phyloP scores from a whole-genome alignment of 64 coral and sea anemone genomes.

The Hydrozoanthus tunicans region DNA sequence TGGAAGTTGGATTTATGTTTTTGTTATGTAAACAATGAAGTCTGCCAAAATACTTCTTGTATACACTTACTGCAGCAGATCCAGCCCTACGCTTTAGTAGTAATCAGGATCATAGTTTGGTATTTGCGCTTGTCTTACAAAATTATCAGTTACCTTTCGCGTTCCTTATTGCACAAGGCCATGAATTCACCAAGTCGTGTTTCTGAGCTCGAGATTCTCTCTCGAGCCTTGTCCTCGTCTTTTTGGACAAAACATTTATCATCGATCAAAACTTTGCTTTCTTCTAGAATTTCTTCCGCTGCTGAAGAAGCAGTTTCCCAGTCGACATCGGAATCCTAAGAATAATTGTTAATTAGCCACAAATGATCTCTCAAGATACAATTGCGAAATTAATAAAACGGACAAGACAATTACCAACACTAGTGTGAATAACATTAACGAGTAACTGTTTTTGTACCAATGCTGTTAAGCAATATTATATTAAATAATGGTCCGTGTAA shows the following conservation, averaged over 20 bases:
- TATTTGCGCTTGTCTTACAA: too few relatives aligned
- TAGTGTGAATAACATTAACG: neutral
- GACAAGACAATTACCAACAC: neutral
- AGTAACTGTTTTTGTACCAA: too few relatives aligned
- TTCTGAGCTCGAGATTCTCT: neutral
- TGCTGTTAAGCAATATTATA: too few relatives aligned
- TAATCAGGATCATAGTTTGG: too few relatives aligned
- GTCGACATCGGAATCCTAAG: neutral
- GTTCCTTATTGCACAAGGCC: neutral
- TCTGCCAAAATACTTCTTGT: too few relatives aligned
- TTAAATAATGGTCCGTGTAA: too few relatives aligned
- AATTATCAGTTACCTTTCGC: conserved; percentile 3
- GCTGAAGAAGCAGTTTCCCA: neutral
- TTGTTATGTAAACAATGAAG: too few relatives aligned
- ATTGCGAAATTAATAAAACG: neutral
- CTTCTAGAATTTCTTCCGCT: neutral
- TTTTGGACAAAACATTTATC: conserved; percentile 21
- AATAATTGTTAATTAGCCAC: neutral
- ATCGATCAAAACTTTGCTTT: conserved; percentile 14
- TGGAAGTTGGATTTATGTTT: too few relatives aligned
- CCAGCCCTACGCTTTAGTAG: too few relatives aligned
- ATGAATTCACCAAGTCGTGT: conserved; percentile 4
- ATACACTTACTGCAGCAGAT: too few relatives aligned
- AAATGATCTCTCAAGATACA: neutral
- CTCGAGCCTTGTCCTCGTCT: conserved; percentile 14